These are phyloP conservation scores for Ectropis grisescens DNA, from an alignment of 1,140 invertebrate species.

Conservation along the genomic window DNA sequence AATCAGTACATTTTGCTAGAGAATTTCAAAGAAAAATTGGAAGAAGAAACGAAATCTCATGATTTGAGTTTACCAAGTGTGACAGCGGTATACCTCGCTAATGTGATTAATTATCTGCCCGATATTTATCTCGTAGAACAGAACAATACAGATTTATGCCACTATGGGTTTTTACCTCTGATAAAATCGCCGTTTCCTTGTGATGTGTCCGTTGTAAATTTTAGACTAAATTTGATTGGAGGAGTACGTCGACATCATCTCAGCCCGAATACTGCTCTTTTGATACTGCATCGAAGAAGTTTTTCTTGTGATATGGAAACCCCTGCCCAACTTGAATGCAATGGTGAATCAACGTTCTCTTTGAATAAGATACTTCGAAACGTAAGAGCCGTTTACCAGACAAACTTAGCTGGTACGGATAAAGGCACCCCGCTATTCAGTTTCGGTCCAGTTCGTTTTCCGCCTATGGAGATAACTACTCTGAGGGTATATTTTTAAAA, in stretches of 20 bases:
- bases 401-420: conserved; percentile 44
- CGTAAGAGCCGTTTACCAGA: conserved; percentile 26
- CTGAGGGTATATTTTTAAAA: conserved; percentile 35
- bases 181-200: conserved; percentile 42
- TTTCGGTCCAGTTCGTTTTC: conserved; percentile 28
- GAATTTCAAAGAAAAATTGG: conserved; percentile 52
- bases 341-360: conserved; percentile 21
- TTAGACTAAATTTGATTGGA: conserved; percentile 27
- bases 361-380: conserved; percentile 33
- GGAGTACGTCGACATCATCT: conserved; percentile 8
- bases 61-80: conserved; percentile 70
- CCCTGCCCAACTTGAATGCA: conserved; percentile 22
- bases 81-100: conserved; percentile 79
- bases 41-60: too few species aligned
- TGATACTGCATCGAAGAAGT: conserved; percentile 36
- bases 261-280: conserved; percentile 25
- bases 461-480: conserved; percentile 40
- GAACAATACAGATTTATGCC: conserved; percentile 24
- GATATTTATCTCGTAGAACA: conserved; percentile 80
- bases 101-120: conserved; percentile 80
- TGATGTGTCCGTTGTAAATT: conserved; percentile 39
- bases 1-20: conserved; percentile 89
- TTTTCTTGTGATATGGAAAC: conserved; percentile 30
- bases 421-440: conserved; percentile 21
- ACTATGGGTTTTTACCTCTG: conserved; percentile 40